Base-by-base conservation (phyloP, 2,113 vertebrate genomes). In the Sander vitreus region DNA sequence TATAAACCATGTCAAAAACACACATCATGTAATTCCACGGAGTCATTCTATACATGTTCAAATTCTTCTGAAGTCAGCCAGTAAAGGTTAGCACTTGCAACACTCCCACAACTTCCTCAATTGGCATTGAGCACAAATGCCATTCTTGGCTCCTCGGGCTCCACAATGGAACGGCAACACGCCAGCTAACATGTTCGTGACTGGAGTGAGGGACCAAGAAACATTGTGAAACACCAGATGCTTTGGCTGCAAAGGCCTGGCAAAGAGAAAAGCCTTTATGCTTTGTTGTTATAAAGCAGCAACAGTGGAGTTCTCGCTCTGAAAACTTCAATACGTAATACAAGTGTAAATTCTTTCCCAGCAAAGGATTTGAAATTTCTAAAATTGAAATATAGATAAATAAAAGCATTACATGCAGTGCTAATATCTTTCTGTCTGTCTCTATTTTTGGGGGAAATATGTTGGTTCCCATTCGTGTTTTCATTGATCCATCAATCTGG, bases 401-500 rank as follows among this genome's bases (percentile, higher is more conserved):
- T 76, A n/a, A 45, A 73, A 48, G 54, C 3, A 58, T 65, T 21
- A 45, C 12, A 65, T 51, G 5, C n/a, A 39, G 15, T 9, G 27
- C 27, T 48, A 25, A 21, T 73, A 60, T 65, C 9, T 74, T 18
- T 27, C 43, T 70, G 25, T 69, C 27, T 55, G 9, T 25, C 47
- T 62, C 15, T 43, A 21, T 18, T 48, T 16, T 53, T 45, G 12
- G 12, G 36, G 73, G n/a, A 81, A 57, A 70, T 48, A 30, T 30
- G 69, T 68, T 47, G 27, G 27, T 55, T 54, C 12, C 18, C 13
- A 15, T 74, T 58, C 1, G 1, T 33, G 51, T n/a, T 76, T 36
- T 62, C 11, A 54, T 65, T 59, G 67, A 62, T 74, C 43, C 67
- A 33, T 78, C 33, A 50, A 78, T 81, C 64, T 73, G 63, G 51